Evolutionary conservation across 1,140 invertebrate genomes (phyloP), one percentile per base, ranked within the genome.

Genomic region (Parasteatoda tepidariorum): DNA sequence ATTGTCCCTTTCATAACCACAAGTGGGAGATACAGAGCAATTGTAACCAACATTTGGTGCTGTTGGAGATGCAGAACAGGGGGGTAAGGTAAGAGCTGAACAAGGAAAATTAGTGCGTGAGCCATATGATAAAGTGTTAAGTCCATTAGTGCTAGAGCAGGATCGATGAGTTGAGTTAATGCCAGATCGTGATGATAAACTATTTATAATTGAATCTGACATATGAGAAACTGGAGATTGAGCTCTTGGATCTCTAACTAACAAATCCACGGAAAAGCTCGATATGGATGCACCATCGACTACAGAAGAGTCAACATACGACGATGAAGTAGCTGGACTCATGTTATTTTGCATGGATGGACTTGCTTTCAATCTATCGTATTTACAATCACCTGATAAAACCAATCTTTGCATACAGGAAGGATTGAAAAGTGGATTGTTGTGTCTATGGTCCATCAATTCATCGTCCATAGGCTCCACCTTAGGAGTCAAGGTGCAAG

Each of bases 391-490:
- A 33, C 64, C 28, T 24, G 33, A n/a, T 26, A 82, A 61, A 15
- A 76, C 34, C 13, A 76, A 22, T 22, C 64, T 57, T 55, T 84
- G 83, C 83, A 84, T 84, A 26, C 83, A 84, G 24, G 83, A 76
- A 18, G 81, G 61, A 31, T 83, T 83, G n/a, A 64, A 74, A 3
- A 64, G 59, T 2, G 59, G 59, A 55, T 67, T 79, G 33, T 68
- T 70, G 26, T 66, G 70, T 13, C 59, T 57, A 57, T 73, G 81
- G 59, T 83, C 81, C 34, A 66, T 24, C 2, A 73, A 24, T 9
- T 83, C 81, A 22, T 83, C 81, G 28, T 83, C 81, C 81, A 83
- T 66, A 4, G 81, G 81, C 54, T 83, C 81, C 1, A 67, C 54
- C n/a, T 83, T 83, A 7, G 81, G 81, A 26, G 81, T 83, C 59